These are phyloP conservation scores for Eretmochelys imbricata DNA, from an alignment of 2,113 vertebrate species.

Conservation along the genomic window DNA sequence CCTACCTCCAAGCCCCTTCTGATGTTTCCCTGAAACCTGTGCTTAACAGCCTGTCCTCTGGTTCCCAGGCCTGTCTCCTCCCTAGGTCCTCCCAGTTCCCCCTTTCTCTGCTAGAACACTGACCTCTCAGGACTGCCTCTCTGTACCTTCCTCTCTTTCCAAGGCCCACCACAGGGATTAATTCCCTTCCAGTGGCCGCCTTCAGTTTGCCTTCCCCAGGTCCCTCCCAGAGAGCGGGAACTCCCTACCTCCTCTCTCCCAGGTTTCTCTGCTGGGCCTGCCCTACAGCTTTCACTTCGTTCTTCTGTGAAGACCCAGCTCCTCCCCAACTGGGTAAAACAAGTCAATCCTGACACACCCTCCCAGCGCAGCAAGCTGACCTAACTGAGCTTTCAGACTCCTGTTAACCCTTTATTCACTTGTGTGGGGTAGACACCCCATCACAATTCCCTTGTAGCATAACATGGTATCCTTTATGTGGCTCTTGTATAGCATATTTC, in stretches of 20 bases:
- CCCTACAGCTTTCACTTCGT: background rate
- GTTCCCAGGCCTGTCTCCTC: background rate
- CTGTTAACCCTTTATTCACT: background rate
- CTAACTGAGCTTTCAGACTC: background rate
- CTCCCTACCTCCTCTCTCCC: background rate
- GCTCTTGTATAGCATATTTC: background rate
- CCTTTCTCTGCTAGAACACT: background rate
- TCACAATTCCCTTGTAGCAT: background rate
- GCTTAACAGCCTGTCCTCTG: background rate
- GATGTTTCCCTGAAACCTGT: background rate
- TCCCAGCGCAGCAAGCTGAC: background rate
- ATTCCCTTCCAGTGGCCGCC: background rate
- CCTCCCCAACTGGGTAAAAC: background rate
- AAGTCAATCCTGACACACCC: background rate
- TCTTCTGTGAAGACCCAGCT: background rate
- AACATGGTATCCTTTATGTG: background rate
- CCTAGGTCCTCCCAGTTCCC: background rate
- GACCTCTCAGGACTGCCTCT: background rate
- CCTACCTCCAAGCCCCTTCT: background rate
- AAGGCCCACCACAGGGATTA: background rate
- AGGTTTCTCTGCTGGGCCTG: background rate
- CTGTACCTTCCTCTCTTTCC: background rate
- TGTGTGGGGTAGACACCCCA: background rate
- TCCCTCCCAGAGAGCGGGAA: background rate
- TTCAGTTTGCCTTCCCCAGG: background rate